These are phyloP conservation scores for Perdita meconis DNA, from an alignment of 2,888 invertebrate genomes.

Conservation along the genomic window DNA sequence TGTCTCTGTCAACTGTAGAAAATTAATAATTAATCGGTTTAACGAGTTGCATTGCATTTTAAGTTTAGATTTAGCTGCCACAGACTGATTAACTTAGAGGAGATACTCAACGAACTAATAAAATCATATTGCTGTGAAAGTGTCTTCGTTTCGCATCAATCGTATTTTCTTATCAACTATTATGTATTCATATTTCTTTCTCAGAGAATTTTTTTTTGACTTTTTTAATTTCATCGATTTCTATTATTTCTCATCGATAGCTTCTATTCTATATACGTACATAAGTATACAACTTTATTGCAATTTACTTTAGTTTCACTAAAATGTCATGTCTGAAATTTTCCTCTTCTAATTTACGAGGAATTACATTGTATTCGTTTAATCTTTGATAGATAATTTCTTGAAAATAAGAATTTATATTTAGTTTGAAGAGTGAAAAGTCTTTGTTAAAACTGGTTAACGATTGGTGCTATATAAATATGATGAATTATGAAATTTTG, in stretches of 20 bases:
- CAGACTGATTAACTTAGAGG: constrained; percentile 59
- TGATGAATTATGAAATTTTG: constrained; percentile 53
- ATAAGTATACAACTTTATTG: neutral
- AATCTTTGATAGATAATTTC: constrained; percentile 46
- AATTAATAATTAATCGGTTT: constrained; percentile 52
- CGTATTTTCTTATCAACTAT: constrained; percentile 41
- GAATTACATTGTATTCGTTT: constrained; percentile 21
- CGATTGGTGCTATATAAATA: constrained; percentile 65
- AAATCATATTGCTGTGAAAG: constrained; percentile 56
- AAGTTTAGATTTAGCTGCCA: constrained; percentile 59
- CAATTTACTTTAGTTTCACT: no score
- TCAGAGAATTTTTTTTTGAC: constrained; percentile 15
- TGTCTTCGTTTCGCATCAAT: constrained; percentile 49
- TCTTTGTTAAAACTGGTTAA: constrained; percentile 59
- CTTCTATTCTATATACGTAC: neutral
- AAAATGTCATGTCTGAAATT: no score
- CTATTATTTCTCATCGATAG: constrained; percentile 34
- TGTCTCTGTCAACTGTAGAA: constrained; percentile 48
- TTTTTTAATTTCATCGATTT: constrained; percentile 17
- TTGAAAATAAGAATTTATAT: constrained; percentile 36
- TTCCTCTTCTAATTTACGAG: constrained; percentile 29
- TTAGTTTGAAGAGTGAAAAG: constrained; percentile 29
- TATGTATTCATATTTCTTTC: no score
- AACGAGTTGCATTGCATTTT: constrained; percentile 48
- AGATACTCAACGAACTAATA: constrained; percentile 58